Conservation (phyloP, 2,888 invertebrate species). For the Falcaria lacertinaria region DNA sequence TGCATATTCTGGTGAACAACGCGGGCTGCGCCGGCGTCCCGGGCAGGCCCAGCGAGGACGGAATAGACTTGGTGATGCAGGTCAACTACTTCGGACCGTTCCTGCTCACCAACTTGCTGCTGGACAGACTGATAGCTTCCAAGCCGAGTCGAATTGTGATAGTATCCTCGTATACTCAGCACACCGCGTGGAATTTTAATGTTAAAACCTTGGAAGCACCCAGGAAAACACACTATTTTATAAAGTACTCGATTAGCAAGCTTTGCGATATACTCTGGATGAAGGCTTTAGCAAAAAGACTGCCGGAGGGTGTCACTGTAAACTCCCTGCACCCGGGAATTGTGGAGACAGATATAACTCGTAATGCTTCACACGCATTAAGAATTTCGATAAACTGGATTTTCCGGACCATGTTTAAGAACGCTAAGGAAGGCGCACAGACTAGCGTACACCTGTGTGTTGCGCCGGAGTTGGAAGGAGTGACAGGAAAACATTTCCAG, state of each 20-base stretch:
- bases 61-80: conserved; percentile 81
- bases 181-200: conserved; percentile 67
- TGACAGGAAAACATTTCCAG: conserved; percentile 87
- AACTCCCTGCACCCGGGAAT: conserved; percentile 92
- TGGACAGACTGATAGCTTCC: conserved; percentile 61
- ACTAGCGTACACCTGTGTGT: conserved; percentile 86
- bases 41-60: conserved; percentile 74
- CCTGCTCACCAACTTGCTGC: conserved; percentile 83
- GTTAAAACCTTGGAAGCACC: conserved; percentile 30
- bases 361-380: conserved; percentile 64
- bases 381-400: conserved; percentile 72
- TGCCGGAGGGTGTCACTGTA: conserved; percentile 82
- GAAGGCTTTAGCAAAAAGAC: conserved; percentile 54
- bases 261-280: conserved; percentile 60
- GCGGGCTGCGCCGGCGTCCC: conserved; percentile 71
- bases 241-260: conserved; percentile 70
- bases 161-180: conserved; percentile 57
- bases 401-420: conserved; percentile 83
- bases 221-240: conserved; percentile 33
- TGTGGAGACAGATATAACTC: conserved; percentile 88
- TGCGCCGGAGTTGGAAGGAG: conserved; percentile 83
- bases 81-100: conserved; percentile 86
- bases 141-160: conserved; percentile 64
- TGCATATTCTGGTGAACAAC: conserved; percentile 83
- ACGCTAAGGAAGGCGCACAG: conserved; percentile 87